These are phyloP conservation scores for Pantherophis vulpinus DNA, from an alignment of 2,797 vertebrate species.

Conservation along the genomic window DNA sequence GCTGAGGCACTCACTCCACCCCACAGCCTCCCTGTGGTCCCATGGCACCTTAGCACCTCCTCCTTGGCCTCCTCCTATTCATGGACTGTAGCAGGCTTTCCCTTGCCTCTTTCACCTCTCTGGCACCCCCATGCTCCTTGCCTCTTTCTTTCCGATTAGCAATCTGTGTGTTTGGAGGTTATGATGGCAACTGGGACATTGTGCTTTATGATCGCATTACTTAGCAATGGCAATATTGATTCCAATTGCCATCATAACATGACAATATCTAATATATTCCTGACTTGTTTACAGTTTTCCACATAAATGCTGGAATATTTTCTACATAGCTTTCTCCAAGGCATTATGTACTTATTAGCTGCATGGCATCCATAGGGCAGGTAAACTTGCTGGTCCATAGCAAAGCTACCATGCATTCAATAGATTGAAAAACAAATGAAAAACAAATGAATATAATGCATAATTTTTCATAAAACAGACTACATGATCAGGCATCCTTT, in stretches of 20 bases:
- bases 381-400: background rate
- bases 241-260: background rate
- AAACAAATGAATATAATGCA: background rate
- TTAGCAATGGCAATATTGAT: background rate
- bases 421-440: background rate
- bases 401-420: background rate
- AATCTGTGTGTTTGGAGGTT: background rate
- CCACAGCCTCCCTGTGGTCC: background rate
- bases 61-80: background rate
- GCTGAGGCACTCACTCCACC: background rate
- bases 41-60: background rate
- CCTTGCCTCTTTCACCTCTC: background rate
- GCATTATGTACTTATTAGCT: background rate
- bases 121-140: background rate
- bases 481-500: background rate
- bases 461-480: background rate
- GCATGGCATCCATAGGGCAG: background rate
- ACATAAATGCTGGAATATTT: background rate
- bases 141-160: background rate
- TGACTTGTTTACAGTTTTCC: background rate
- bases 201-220: background rate
- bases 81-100: background rate
- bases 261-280: background rate
- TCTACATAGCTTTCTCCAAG: background rate
- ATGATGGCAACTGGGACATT: background rate